Conservation (phyloP, 2,113 vertebrate species). For the Scomber japonicus region DNA sequence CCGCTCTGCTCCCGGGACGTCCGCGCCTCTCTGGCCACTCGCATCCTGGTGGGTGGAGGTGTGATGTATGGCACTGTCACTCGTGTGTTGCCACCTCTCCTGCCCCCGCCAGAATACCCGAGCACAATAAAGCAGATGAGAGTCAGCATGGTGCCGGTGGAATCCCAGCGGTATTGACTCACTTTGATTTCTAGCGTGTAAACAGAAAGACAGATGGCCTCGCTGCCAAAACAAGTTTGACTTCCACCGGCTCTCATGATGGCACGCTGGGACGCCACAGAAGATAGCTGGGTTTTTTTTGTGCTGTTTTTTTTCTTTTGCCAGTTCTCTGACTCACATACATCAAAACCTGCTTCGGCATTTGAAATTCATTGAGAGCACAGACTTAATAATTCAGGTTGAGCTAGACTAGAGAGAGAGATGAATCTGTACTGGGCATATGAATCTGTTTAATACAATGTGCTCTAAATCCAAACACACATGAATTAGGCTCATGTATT, state of each 20-base stretch:
- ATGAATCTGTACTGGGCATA: slow-evolving; percentile 19
- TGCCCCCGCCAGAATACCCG: slow-evolving; percentile 6
- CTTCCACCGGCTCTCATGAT: not conserved
- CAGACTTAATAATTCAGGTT: slow-evolving; percentile 63
- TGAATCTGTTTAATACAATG: slow-evolving; percentile 14
- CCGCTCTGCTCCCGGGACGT: slow-evolving; percentile 1
- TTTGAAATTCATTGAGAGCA: slow-evolving; percentile 60
- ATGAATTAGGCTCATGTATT: not conserved
- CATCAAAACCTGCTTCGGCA: slow-evolving; percentile 44
- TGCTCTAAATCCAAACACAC: slow-evolving; percentile 20
- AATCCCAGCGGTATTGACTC: slow-evolving; percentile 39
- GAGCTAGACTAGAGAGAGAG: slow-evolving; percentile 12
- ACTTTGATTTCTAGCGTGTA: slow-evolving; percentile 30
- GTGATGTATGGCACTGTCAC: slow-evolving; percentile 41
- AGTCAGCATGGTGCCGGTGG: slow-evolving; percentile 9
- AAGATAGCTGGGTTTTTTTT: not conserved
- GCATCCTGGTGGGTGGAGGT: slow-evolving; percentile 51
- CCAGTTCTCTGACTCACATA: slow-evolving; percentile 12
- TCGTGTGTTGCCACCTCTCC: not conserved
- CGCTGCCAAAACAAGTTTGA: slow-evolving; percentile 26
- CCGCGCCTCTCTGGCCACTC: not conserved
- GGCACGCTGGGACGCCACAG: slow-evolving; percentile 3
- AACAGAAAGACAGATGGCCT: slow-evolving; percentile 64
- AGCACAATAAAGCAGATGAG: slow-evolving; percentile 31
- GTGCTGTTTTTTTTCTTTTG: not conserved